These are phyloP conservation scores for Scaptomyza flava DNA, from an alignment of 2,888 invertebrate genomes.

Conservation along the genomic window DNA sequence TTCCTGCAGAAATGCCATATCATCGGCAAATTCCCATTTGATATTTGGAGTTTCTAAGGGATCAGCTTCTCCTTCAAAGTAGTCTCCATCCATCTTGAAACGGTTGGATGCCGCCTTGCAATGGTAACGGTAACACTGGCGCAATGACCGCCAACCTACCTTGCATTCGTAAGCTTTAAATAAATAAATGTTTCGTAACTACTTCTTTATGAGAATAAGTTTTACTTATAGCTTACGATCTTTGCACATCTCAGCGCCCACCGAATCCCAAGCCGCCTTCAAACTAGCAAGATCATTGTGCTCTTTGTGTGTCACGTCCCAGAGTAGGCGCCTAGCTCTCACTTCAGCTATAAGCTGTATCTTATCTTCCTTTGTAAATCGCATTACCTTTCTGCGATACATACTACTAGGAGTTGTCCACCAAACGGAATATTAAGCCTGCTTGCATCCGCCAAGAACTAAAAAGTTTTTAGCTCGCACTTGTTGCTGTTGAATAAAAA, in stretches of 20 bases:
- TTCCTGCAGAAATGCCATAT: slow-evolving; percentile 45
- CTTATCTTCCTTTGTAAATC: slow-evolving; percentile 41
- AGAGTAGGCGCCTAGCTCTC: slow-evolving; percentile 30
- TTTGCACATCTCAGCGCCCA: slow-evolving; percentile 34
- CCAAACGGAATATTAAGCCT: neutral
- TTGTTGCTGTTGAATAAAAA: neutral
- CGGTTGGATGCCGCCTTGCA: slow-evolving; percentile 32
- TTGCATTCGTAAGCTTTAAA: slow-evolving; percentile 47
- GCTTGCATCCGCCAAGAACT: neutral
- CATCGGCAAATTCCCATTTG: slow-evolving; percentile 46
- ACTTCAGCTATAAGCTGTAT: slow-evolving; percentile 41
- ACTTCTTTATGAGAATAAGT: neutral
- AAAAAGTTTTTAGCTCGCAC: neutral
- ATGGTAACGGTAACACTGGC: slow-evolving; percentile 50
- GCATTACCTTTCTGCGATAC: slow-evolving; percentile 19
- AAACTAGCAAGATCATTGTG: slow-evolving; percentile 40
- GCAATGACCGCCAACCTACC: slow-evolving; percentile 45
- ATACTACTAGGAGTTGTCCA: neutral
- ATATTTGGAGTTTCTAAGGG: slow-evolving; percentile 41
- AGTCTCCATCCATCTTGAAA: neutral
- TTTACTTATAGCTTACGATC: slow-evolving; percentile 23
- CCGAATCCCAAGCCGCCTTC: slow-evolving; percentile 38
- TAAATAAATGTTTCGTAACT: neutral
- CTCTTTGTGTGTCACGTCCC: slow-evolving; percentile 35
- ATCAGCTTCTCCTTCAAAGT: slow-evolving; percentile 23